Evolutionary conservation across 2,797 vertebrate genomes (phyloP), one percentile per base, ranked within the genome.

Genomic region (Tapirus indicus): DNA sequence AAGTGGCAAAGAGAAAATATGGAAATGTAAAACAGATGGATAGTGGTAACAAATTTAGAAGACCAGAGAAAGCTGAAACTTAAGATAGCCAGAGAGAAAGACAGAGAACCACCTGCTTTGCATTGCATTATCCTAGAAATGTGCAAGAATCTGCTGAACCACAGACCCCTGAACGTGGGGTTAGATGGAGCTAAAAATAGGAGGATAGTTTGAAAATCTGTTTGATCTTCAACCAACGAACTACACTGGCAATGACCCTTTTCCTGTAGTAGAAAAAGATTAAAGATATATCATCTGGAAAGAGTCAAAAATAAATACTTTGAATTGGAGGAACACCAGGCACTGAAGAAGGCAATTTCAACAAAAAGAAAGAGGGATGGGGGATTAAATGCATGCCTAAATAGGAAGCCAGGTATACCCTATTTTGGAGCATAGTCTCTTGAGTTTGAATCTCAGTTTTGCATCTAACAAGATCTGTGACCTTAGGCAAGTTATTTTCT

Each of bases 1-100:
- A 97, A 88, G 72, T 54, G 8, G n/a, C 14, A 86, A 95, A 71
- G 18, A 56, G 66, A 96, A 96, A 95, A 75, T 69, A 86, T 62
- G 88, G 62, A 41, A 95, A 88, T 92, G 49, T 64, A 91, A 97
- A 97, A 82, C 92, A 97, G 92, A 96, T 97, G 95, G 95, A 52
- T 88, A 77, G 44, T 78, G 60, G 20, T 91, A 92, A 85, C 92
- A 95, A 77, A 98, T 95, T 96, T 96, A 98, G 97, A 96, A 85
- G 90, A 97, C 25, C 79, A 95, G 60, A 91, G 62, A 97, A 95
- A 95, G 54, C 80, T 92, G 47, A 88, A 96, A 95, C 68, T 92
- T 88, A 95, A 97, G 74, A 95, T 91, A 95, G 82, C 77, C 90
- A 60, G 64, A 91, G 60, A 86, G 68, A 93, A 95, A 96, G 77